Percentiles rank a stretch among this genome's conserved stretches.
These are phyloP conservation scores for Cenopis cana DNA, from an alignment of 2,888 invertebrate genomes.

Conservation along the genomic window DNA sequence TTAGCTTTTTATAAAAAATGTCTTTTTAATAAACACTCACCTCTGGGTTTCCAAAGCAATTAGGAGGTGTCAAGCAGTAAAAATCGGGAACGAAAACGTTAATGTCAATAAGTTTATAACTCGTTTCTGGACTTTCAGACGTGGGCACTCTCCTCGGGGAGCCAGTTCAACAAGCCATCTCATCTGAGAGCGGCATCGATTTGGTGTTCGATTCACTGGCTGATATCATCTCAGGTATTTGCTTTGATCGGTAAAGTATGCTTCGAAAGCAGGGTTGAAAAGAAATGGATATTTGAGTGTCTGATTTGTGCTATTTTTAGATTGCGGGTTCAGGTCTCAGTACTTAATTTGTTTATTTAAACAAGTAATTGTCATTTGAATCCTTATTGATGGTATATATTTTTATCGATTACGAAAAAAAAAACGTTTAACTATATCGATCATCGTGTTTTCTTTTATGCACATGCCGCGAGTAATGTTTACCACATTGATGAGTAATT, in stretches of 20 bases:
- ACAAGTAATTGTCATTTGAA: too few species aligned
- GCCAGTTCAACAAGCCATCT: slow-evolving; percentile 90
- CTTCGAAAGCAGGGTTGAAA: slow-evolving; percentile 21
- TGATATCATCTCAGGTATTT: slow-evolving; percentile 88
- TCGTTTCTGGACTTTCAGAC: slow-evolving; percentile 76
- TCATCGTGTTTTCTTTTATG: too few species aligned
- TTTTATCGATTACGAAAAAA: too few species aligned
- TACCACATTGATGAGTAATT: too few species aligned
- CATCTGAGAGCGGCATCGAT: slow-evolving; percentile 90
- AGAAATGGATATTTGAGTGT: slow-evolving; percentile 5
- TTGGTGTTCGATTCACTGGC: slow-evolving; percentile 89
- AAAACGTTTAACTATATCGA: too few species aligned
- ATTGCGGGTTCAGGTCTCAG: background rate
- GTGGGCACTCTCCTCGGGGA: slow-evolving; percentile 90
- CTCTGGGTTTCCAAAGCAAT: background rate
- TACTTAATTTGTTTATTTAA: background rate
- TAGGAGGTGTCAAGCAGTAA: background rate
- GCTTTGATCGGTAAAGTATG: slow-evolving; percentile 30
- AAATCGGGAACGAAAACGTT: slow-evolving; percentile 15
- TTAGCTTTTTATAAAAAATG: too few species aligned
- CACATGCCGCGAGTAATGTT: too few species aligned
- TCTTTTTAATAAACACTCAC: too few species aligned
- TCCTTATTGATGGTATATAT: too few species aligned
- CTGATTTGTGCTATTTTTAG: slow-evolving; percentile 7
- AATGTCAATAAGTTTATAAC: slow-evolving; percentile 12